These are phyloP conservation scores for Mus spretus DNA, from an alignment of 2,797 vertebrate genomes.

Conservation along the genomic window DNA sequence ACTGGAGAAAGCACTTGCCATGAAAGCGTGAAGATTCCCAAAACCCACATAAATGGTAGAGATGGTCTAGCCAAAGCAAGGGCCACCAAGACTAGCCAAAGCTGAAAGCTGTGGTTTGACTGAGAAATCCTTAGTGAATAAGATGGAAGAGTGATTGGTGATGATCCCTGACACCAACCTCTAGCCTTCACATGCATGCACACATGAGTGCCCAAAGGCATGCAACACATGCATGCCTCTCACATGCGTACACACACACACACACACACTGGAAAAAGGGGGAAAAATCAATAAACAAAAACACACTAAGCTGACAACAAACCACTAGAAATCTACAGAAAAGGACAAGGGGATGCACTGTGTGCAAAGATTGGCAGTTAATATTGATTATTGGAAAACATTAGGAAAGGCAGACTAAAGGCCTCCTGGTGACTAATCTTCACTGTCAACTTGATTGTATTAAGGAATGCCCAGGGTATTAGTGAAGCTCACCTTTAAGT, in stretches of 20 bases:
- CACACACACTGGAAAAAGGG: not conserved
- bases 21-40: not conserved
- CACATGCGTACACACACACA: no score
- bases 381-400: not conserved
- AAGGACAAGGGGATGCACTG: not conserved
- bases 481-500: not conserved
- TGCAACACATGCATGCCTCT: no score
- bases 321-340: not conserved
- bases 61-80: not conserved
- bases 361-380: not conserved
- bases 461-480: not conserved
- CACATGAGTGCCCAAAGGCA: not conserved
- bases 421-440: not conserved
- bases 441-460: not conserved
- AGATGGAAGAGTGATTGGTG: not conserved
- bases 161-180: not conserved
- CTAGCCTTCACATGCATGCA: not conserved
- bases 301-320: not conserved
- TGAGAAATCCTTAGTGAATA: no score
- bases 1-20: not conserved
- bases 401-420: not conserved
- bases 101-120: not conserved
- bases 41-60: not conserved
- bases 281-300: not conserved
- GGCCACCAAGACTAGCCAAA: not conserved